phyloP scores from a whole-genome alignment of 2,888 invertebrate species.

The Phragmatobia fuliginosa region DNA sequence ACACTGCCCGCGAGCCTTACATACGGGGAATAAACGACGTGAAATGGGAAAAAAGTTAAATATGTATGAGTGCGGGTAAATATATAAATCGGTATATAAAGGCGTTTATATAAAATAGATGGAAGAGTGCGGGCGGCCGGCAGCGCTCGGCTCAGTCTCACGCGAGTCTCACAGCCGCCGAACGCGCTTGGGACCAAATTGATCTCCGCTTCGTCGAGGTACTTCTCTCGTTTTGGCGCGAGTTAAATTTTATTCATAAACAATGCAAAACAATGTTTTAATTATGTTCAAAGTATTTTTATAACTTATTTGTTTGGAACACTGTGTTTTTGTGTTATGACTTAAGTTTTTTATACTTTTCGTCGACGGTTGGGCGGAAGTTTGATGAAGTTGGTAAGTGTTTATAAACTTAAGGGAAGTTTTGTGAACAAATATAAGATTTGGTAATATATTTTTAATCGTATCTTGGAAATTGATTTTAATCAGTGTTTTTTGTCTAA shows the following conservation, averaged over 20 bases:
- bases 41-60: constrained; percentile 87
- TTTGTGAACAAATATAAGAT: constrained; percentile 29
- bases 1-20: constrained; percentile 69
- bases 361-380: constrained; percentile 39
- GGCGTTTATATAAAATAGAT: constrained; percentile 82
- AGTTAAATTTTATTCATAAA: constrained; percentile 36
- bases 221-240: constrained; percentile 51
- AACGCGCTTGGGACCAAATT: constrained; percentile 36
- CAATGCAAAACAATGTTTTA: constrained; percentile 39
- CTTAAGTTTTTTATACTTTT: constrained; percentile 42
- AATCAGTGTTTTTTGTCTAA: too few relatives aligned
- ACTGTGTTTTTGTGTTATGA: constrained; percentile 50
- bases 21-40: constrained; percentile 84
- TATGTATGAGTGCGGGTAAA: constrained; percentile 87
- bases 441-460: too few relatives aligned
- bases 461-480: too few relatives aligned
- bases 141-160: constrained; percentile 75
- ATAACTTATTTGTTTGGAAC: constrained; percentile 35
- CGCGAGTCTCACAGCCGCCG: constrained; percentile 65
- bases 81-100: constrained; percentile 86
- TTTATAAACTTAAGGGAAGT: constrained; percentile 43
- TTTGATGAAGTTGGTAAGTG: constrained; percentile 55
- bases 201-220: constrained; percentile 24
- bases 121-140: constrained; percentile 68
- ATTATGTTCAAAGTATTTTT: constrained; percentile 39